These are phyloP conservation scores for Nomada flava DNA, from an alignment of 2,888 invertebrate genomes.

Conservation along the genomic window DNA sequence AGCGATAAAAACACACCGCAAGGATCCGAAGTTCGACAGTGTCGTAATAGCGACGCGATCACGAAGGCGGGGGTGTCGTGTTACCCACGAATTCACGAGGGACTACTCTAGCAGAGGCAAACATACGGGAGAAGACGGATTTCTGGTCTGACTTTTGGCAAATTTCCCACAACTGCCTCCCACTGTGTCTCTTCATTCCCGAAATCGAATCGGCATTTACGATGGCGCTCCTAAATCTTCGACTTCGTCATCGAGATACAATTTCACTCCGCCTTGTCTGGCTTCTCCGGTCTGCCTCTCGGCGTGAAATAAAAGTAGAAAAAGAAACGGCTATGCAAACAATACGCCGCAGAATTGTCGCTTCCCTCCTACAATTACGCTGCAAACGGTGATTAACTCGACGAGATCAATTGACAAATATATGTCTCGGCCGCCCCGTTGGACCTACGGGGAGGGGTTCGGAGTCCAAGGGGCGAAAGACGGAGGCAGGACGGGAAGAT, in stretches of 20 bases:
- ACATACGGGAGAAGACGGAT: constrained; percentile 67
- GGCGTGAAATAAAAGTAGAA: not conserved
- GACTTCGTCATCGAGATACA: constrained; percentile 69
- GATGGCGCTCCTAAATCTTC: constrained; percentile 65
- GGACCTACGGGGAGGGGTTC: not conserved
- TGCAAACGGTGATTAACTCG: not conserved
- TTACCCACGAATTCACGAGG: constrained; percentile 67
- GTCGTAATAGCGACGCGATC: constrained; percentile 59
- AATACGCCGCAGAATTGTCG: not conserved
- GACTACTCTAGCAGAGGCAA: constrained; percentile 51
- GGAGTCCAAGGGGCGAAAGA: not conserved
- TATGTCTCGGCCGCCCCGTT: too few species aligned
- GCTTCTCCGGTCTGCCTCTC: constrained; percentile 25
- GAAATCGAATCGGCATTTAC: constrained; percentile 74
- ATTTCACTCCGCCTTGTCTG: constrained; percentile 64
- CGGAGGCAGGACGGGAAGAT: not conserved
- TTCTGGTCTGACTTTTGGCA: constrained; percentile 70
- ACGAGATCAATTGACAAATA: not conserved
- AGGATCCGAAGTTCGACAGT: constrained; percentile 19
- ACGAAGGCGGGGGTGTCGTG: constrained; percentile 60
- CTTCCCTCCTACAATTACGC: not conserved
- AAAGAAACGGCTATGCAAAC: not conserved
- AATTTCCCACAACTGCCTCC: constrained; percentile 68
- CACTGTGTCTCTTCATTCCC: constrained; percentile 67
- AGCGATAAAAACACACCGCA: not conserved